Conservation (phyloP, 2,888 invertebrate species). For the Eupithecia vulgata region DNA sequence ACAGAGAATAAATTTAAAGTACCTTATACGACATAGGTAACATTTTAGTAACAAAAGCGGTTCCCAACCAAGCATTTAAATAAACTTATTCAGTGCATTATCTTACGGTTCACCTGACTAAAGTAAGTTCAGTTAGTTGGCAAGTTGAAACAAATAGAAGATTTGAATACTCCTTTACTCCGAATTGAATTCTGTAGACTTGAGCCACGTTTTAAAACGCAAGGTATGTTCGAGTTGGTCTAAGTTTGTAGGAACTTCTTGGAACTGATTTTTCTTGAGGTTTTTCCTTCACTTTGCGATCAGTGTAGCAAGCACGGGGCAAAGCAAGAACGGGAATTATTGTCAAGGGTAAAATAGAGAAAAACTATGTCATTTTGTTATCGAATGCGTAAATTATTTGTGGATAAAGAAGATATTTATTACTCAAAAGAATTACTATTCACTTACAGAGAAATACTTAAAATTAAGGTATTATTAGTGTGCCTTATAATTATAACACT, state of each 20-base stretch:
- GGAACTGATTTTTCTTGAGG: slow-evolving; percentile 13
- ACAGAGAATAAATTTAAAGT: too few relatives aligned
- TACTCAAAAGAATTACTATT: too few relatives aligned
- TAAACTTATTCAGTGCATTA: slow-evolving; percentile 16
- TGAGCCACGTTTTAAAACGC: slow-evolving; percentile 14
- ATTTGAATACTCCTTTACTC: slow-evolving; percentile 13
- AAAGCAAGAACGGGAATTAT: too few relatives aligned
- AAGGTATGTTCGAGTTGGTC: slow-evolving; percentile 14
- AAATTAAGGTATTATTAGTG: too few relatives aligned
- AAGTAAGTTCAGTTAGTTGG: slow-evolving; percentile 10
- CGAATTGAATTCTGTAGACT: slow-evolving; percentile 11
- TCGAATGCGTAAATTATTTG: too few relatives aligned
- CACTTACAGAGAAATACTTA: too few relatives aligned
- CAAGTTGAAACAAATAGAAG: slow-evolving; percentile 18
- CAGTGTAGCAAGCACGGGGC: neutral
- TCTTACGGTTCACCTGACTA: slow-evolving; percentile 16
- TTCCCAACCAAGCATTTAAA: neutral
- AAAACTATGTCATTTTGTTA: too few relatives aligned
- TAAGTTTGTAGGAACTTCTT: slow-evolving; percentile 9
- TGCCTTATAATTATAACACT: too few relatives aligned
- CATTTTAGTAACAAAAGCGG: neutral
- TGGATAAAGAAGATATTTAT: too few relatives aligned
- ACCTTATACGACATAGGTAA: neutral
- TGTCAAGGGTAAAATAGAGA: too few relatives aligned
- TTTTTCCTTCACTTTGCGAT: neutral